Percentiles rank a stretch among this genome's conserved stretches.
Conservation (phyloP, 2,888 invertebrate species). For the Mesorhabditis spiculigera region DNA sequence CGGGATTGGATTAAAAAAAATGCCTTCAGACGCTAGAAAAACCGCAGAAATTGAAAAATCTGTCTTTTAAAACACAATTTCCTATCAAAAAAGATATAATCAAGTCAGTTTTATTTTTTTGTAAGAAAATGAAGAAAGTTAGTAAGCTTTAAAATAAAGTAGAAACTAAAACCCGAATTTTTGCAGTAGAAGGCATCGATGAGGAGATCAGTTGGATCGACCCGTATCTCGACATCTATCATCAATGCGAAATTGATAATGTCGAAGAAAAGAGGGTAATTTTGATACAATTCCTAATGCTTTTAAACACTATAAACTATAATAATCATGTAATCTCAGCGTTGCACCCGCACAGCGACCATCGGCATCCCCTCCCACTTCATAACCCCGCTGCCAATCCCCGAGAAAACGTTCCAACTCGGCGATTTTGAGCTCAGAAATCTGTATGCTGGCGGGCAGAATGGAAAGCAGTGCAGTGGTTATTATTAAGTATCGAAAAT, state of each 20-base stretch:
- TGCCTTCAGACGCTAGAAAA: no score
- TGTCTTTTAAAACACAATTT: no score
- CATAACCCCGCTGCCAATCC: background rate
- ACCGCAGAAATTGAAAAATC: no score
- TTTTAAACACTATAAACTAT: no score
- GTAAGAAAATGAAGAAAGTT: no score
- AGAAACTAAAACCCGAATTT: no score
- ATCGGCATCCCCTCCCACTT: background rate
- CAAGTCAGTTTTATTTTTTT: no score
- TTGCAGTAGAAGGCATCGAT: background rate
- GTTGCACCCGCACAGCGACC: background rate
- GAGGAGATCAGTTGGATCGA: background rate
- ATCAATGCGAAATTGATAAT: background rate
- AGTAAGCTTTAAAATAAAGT: no score
- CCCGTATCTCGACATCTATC: background rate
- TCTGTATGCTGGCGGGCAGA: background rate
- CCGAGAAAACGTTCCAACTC: background rate
- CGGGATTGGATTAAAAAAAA: no score
- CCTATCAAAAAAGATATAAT: no score
- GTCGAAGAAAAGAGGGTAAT: background rate
- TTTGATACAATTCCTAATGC: no score
- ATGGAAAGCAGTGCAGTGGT: background rate
- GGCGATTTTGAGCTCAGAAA: constrained; percentile 2
- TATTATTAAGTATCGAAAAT: background rate
- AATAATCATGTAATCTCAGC: background rate